Conservation (phyloP, 2,888 invertebrate genomes). For the Conistra vaccinii region DNA sequence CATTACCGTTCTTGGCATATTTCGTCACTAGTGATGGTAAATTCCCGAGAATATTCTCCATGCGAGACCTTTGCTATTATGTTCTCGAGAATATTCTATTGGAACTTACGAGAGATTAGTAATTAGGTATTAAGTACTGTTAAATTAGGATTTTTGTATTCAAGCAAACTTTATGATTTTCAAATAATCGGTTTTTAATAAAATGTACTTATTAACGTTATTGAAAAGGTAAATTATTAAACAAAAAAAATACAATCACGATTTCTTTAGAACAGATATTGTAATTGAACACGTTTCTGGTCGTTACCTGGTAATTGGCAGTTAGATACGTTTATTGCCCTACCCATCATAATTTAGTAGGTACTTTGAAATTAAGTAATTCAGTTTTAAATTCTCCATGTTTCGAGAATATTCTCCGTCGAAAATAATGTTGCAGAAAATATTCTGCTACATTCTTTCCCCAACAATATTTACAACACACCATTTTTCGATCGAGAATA, state of each 20-base stretch:
- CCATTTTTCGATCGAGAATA: not conserved
- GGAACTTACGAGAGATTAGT: too few species aligned
- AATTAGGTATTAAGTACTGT: not conserved
- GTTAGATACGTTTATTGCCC: not conserved
- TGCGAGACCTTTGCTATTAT: not conserved
- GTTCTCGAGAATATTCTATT: not conserved
- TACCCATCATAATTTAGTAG: not conserved
- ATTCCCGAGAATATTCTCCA: not conserved
- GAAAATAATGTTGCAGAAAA: too few species aligned
- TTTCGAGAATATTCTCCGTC: not conserved
- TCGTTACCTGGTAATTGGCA: not conserved
- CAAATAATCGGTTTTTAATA: not conserved
- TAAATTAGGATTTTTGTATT: not conserved
- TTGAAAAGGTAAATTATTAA: not conserved
- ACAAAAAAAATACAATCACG: not conserved
- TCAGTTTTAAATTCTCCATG: not conserved
- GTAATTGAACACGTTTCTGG: not conserved
- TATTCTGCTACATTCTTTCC: too few species aligned
- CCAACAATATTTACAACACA: too few species aligned
- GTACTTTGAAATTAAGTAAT: too few species aligned
- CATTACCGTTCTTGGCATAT: slow-evolving; percentile 49
- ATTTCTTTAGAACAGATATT: not conserved
- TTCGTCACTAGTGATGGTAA: slow-evolving; percentile 23
- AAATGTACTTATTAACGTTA: not conserved
- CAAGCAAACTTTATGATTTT: not conserved